Evolutionary conservation across 37 sponge, comb jelly and placozoan genomes (phyloP).

Genomic region (Diacarnus erythraeanus): DNA sequence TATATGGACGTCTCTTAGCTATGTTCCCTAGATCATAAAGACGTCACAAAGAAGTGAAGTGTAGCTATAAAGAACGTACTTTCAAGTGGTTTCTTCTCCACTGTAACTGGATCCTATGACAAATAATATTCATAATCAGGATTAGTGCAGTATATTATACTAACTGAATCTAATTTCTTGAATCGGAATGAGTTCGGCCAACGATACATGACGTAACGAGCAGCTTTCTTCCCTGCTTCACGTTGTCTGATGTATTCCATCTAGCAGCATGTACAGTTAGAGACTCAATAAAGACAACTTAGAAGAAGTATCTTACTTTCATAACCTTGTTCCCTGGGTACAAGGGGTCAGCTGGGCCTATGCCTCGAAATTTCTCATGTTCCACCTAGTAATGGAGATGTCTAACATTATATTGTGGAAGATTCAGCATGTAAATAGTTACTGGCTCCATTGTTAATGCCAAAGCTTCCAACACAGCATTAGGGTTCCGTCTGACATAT

Average conservation of each 20-base stretch:
- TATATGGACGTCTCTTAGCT: not conserved
- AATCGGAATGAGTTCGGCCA: constrained; percentile 61
- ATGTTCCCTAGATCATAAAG: not conserved
- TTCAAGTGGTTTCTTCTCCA: not conserved
- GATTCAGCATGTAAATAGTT: not conserved
- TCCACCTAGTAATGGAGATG: not conserved
- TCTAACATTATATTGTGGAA: not conserved
- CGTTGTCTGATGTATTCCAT: constrained; percentile 46
- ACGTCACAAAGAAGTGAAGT: not conserved
- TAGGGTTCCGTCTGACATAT: constrained; percentile 22
- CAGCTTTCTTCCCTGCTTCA: constrained; percentile 73
- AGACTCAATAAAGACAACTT: not conserved
- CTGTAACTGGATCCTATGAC: not conserved
- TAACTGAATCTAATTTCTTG: constrained; percentile 15
- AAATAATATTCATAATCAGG: not conserved
- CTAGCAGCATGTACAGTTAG: not conserved
- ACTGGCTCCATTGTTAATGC: constrained; percentile 50
- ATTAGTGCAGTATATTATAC: not conserved
- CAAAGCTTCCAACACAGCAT: constrained; percentile 76
- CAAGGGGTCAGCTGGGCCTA: constrained; percentile 5
- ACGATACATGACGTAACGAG: constrained; percentile 50
- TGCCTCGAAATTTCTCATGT: not conserved
- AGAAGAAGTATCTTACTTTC: constrained; percentile 1
- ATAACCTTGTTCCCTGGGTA: not conserved
- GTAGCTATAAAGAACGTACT: not conserved